Percentiles rank a stretch among this genome's conserved stretches.
These are phyloP conservation scores for Podarcis siculus DNA, from an alignment of 2,797 vertebrate genomes.

Conservation along the genomic window DNA sequence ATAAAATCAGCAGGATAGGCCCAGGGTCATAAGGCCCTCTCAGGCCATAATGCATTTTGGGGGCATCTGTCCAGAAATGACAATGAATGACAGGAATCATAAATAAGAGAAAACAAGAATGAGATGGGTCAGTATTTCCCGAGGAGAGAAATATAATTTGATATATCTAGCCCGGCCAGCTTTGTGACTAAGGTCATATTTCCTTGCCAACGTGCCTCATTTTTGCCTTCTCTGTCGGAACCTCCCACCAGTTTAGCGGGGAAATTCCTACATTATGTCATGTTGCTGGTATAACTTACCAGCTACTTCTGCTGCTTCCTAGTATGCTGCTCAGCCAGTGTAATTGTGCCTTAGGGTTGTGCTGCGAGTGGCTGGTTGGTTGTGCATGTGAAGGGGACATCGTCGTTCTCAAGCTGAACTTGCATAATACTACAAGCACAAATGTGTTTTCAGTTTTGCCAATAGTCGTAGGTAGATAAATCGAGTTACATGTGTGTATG, in stretches of 20 bases:
- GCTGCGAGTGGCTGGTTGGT: no score
- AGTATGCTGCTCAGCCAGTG: no score
- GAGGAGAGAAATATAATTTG: neutral
- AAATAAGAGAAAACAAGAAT: constrained; percentile 15
- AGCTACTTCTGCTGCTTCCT: neutral
- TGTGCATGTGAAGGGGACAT: neutral
- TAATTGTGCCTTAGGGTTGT: no score
- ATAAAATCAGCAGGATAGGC: neutral
- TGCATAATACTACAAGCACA: neutral
- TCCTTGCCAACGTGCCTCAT: neutral
- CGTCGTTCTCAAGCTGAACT: no score
- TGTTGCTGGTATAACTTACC: neutral
- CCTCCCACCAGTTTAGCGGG: neutral
- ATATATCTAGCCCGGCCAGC: neutral
- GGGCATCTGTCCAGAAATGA: neutral
- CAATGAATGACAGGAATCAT: neutral
- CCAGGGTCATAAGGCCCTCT: neutral
- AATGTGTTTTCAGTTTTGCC: neutral
- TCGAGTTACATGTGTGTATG: no score
- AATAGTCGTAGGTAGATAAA: neutral
- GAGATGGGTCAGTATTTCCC: neutral
- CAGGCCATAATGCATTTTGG: neutral
- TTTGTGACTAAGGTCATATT: neutral
- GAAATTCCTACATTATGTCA: neutral
- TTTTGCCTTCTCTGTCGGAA: no score